These are phyloP conservation scores for Mystacornis crossleyi DNA, from an alignment of 2,113 vertebrate genomes.

Conservation along the genomic window DNA sequence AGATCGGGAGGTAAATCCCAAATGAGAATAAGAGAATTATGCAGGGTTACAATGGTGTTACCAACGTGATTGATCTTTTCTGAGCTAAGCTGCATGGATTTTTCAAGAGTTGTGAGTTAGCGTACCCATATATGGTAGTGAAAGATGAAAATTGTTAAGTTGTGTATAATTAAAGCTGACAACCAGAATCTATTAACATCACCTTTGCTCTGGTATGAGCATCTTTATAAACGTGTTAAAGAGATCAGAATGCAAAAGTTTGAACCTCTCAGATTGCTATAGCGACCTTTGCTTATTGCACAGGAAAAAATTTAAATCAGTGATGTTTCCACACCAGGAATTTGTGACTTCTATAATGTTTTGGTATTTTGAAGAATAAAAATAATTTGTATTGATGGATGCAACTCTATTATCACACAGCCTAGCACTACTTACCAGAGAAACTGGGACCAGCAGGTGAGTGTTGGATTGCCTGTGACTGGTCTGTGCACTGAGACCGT, in stretches of 20 bases:
- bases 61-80: not conserved
- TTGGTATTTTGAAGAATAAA: not conserved
- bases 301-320: not conserved
- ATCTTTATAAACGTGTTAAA: not conserved
- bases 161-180: not conserved
- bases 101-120: constrained; percentile 1
- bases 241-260: not conserved
- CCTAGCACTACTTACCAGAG: not conserved
- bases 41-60: not conserved
- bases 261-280: not conserved
- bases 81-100: not conserved
- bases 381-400: not conserved
- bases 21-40: not conserved
- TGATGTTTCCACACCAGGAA: not conserved
- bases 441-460: not conserved
- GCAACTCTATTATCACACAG: not conserved
- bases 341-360: not conserved
- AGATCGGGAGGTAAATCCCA: not conserved
- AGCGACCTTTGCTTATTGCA: not conserved
- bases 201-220: not conserved
- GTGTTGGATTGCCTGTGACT: not conserved
- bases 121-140: not conserved
- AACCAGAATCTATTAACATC: not conserved
- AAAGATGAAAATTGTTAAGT: not conserved
- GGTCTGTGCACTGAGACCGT: not conserved